phyloP scores from a whole-genome alignment of 2,888 invertebrate species.

The Digitonthophagus gazella region DNA sequence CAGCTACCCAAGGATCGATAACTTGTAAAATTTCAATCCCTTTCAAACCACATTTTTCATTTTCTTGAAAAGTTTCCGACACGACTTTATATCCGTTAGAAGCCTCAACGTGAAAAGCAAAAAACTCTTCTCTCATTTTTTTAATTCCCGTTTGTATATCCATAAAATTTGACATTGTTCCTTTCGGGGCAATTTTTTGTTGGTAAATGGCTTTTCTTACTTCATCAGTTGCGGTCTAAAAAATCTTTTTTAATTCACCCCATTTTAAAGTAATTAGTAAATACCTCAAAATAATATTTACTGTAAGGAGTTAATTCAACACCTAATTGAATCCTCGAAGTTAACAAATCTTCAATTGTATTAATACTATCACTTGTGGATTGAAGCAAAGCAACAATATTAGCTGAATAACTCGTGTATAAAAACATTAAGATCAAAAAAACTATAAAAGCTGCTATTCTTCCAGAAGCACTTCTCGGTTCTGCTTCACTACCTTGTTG shows the following conservation, averaged over 20 bases:
- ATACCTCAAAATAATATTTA: slow-evolving; percentile 63
- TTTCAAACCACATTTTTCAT: slow-evolving; percentile 68
- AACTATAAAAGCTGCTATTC: slow-evolving; percentile 43
- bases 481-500: slow-evolving; percentile 52
- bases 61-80: slow-evolving; percentile 64
- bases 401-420: slow-evolving; percentile 66
- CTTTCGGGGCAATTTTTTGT: slow-evolving; percentile 61
- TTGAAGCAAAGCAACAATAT: slow-evolving; percentile 65
- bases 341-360: slow-evolving; percentile 55
- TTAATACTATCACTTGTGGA: slow-evolving; percentile 60
- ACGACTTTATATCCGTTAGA: slow-evolving; percentile 66
- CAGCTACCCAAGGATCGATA: slow-evolving; percentile 57
- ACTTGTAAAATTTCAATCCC: slow-evolving; percentile 60
- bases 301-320: slow-evolving; percentile 59
- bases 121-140: slow-evolving; percentile 59
- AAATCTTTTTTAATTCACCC: slow-evolving; percentile 27
- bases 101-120: slow-evolving; percentile 67
- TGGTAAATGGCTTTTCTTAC: slow-evolving; percentile 61
- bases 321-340: slow-evolving; percentile 61
- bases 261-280: neutral
- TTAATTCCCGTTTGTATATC: slow-evolving; percentile 60
- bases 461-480: slow-evolving; percentile 52
- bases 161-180: slow-evolving; percentile 58
- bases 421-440: slow-evolving; percentile 55
- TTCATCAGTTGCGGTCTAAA: slow-evolving; percentile 62